A percentile compares a stretch with the other conserved stretches of the same genome.
Evolutionary conservation across 2,888 invertebrate genomes (phyloP).

Genomic region (Emmelina monodactyla): DNA sequence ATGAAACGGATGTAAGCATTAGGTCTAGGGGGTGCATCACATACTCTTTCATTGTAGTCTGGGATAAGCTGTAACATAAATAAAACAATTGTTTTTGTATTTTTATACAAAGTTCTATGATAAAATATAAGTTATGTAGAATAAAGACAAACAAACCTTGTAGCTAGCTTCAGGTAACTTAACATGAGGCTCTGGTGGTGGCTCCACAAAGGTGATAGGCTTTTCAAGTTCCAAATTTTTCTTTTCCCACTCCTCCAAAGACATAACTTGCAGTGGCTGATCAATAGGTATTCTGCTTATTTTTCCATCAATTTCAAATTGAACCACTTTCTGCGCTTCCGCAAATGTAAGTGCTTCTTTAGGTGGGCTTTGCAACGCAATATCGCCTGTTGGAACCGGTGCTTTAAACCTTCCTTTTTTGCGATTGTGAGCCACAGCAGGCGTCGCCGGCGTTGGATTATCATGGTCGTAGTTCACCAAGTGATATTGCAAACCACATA

Average conservation of each 20-base stretch:
- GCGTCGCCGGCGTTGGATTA: slow-evolving; percentile 72
- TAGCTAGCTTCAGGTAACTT: slow-evolving; percentile 57
- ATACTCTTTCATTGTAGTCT: slow-evolving; percentile 75
- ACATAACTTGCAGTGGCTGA: slow-evolving; percentile 73
- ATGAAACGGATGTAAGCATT: slow-evolving; percentile 93
- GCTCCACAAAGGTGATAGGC: slow-evolving; percentile 46
- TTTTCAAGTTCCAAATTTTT: slow-evolving; percentile 53
- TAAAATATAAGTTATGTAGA: not conserved
- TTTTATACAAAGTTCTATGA: not conserved
- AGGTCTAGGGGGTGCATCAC: slow-evolving; percentile 84
- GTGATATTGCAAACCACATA: slow-evolving; percentile 87
- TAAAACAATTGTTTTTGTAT: too few relatives aligned
- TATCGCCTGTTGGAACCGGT: slow-evolving; percentile 66
- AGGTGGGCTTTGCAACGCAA: slow-evolving; percentile 57
- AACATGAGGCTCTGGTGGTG: slow-evolving; percentile 49
- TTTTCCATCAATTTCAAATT: slow-evolving; percentile 86
- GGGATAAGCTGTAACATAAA: slow-evolving; percentile 63
- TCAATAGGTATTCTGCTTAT: slow-evolving; percentile 71
- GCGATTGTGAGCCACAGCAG: slow-evolving; percentile 67
- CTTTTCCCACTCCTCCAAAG: slow-evolving; percentile 71
- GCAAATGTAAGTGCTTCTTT: slow-evolving; percentile 82
- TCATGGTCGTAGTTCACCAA: slow-evolving; percentile 86
- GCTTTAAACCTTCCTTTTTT: slow-evolving; percentile 69
- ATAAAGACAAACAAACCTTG: slow-evolving; percentile 27
- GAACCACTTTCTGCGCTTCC: slow-evolving; percentile 85